phyloP scores from a whole-genome alignment of 2,888 invertebrate species.

The Polydrusus cervinus region DNA sequence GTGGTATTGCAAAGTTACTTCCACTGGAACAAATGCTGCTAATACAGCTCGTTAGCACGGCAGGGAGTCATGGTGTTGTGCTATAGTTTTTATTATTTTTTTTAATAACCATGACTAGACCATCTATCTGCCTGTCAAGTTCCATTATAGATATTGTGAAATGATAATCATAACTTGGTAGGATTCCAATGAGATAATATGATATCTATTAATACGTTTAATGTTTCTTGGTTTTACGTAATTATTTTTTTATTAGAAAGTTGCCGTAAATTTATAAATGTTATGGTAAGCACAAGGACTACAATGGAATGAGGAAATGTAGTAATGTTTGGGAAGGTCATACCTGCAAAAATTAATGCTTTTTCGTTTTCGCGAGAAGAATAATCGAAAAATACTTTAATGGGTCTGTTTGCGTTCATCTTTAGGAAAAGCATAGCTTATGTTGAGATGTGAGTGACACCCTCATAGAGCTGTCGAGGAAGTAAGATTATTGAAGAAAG shows the following conservation, averaged over 20 bases:
- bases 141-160: constrained; percentile 21
- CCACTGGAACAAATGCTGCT: constrained; percentile 34
- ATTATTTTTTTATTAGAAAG: not conserved
- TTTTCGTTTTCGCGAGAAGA: no score
- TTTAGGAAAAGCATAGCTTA: no score
- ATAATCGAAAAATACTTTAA: no score
- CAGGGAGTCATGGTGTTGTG: constrained; percentile 27
- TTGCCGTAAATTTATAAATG: not conserved
- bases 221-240: not conserved
- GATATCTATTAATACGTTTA: not conserved
- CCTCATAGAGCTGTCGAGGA: no score
- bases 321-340: no score
- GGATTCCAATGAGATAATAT: not conserved
- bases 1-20: constrained; percentile 20
- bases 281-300: no score
- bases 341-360: no score
- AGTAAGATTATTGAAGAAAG: no score
- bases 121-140: constrained; percentile 19
- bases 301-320: no score
- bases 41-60: constrained; percentile 36
- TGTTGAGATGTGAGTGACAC: no score
- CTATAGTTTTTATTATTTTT: constrained; percentile 33
- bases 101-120: constrained; percentile 30
- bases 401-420: no score
- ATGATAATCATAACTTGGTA: constrained; percentile 24